phyloP scores from a whole-genome alignment of 2,113 vertebrate genomes.

The Cyanoliseus patagonus region DNA sequence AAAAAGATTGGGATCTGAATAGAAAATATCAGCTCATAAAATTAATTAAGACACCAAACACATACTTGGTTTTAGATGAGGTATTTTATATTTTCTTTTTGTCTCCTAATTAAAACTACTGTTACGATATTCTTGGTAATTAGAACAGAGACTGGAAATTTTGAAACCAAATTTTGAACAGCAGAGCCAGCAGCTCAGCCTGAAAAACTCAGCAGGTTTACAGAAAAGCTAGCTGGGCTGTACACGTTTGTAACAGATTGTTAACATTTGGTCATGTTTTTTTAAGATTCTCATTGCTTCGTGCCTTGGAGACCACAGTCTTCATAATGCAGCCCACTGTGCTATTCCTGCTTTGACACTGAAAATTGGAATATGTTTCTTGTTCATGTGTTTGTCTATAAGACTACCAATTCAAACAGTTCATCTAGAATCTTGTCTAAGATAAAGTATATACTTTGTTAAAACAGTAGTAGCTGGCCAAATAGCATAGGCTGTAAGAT shows the following conservation, averaged over 20 bases:
- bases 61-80: background rate
- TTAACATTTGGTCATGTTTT: constrained; percentile 15
- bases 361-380: background rate
- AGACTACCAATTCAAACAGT: background rate
- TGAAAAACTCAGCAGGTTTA: background rate
- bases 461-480: background rate
- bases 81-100: background rate
- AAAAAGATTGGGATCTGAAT: background rate
- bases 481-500: background rate
- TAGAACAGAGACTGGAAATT: background rate
- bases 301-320: background rate
- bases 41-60: background rate
- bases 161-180: background rate
- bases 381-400: background rate
- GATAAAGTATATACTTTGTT: background rate
- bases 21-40: background rate
- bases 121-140: background rate
- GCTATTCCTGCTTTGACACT: background rate
- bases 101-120: background rate
- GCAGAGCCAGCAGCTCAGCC: background rate
- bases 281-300: background rate
- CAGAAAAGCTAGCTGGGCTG: background rate
- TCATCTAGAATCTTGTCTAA: background rate
- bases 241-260: background rate
- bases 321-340: background rate